Percentiles rank a stretch among this genome's conserved stretches.
phyloP scores from a whole-genome alignment of 2,797 vertebrate species.

The Australoheros facetus region DNA sequence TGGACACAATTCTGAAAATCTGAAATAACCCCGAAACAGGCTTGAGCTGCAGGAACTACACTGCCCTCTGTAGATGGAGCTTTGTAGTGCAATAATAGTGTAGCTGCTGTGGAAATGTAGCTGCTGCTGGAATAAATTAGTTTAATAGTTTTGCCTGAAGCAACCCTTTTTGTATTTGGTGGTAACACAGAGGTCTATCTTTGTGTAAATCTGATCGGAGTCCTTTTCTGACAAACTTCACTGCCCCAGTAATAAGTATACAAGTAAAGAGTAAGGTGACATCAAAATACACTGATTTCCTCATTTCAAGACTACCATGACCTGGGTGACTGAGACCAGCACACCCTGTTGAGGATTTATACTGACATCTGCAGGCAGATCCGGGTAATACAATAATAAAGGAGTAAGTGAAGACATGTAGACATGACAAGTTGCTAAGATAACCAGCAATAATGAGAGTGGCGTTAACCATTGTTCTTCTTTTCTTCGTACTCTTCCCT shows the following conservation, averaged over 20 bases:
- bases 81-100: neutral
- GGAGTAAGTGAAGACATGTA: neutral
- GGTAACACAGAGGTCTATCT: too few relatives aligned
- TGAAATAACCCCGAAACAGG: neutral
- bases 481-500: neutral
- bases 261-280: too few relatives aligned
- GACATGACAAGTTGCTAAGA: neutral
- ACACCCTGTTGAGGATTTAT: neutral
- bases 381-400: neutral
- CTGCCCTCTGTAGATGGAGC: slow-evolving; percentile 20
- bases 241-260: too few relatives aligned
- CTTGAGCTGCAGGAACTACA: neutral
- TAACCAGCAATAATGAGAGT: neutral
- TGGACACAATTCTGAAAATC: too few relatives aligned
- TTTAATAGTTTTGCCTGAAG: too few relatives aligned
- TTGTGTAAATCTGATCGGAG: too few relatives aligned
- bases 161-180: too few relatives aligned
- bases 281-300: too few relatives aligned
- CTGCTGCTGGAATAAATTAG: neutral
- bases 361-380: neutral
- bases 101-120: too few relatives aligned
- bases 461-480: neutral
- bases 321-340: too few relatives aligned
- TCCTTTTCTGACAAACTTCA: too few relatives aligned
- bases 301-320: too few relatives aligned